Conservation (phyloP, 1,140 invertebrate species). For the Drosophila kepulauana region DNA sequence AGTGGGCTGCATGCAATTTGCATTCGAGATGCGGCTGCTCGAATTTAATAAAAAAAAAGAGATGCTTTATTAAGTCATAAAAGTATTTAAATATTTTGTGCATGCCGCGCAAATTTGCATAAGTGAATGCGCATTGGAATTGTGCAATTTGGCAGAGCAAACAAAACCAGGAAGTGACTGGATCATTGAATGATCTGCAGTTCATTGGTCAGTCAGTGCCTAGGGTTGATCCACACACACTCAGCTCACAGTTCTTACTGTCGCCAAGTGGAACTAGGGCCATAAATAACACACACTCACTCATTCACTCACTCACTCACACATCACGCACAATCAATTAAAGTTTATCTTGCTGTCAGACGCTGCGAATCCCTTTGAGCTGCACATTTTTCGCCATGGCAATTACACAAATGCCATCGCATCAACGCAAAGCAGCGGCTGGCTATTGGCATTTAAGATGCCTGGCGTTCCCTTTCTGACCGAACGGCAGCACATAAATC, state of each 20-base stretch:
- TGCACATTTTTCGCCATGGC: slow-evolving; percentile 49
- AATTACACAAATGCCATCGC: slow-evolving; percentile 74
- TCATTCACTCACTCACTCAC: slow-evolving; percentile 19
- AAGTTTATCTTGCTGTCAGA: slow-evolving; percentile 68
- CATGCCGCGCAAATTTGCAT: slow-evolving; percentile 63
- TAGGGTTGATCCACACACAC: slow-evolving; percentile 13
- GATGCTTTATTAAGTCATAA: slow-evolving; percentile 83
- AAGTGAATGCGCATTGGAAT: slow-evolving; percentile 79
- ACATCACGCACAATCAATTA: slow-evolving; percentile 78
- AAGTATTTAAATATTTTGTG: slow-evolving; percentile 78
- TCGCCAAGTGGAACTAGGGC: slow-evolving; percentile 16
- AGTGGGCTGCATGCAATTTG: slow-evolving; percentile 71
- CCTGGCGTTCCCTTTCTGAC: slow-evolving; percentile 48
- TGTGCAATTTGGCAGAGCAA: slow-evolving; percentile 64
- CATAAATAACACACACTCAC: slow-evolving; percentile 39
- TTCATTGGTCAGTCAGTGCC: slow-evolving; percentile 32
- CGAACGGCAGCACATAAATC: slow-evolving; percentile 59
- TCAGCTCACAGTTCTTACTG: background rate
- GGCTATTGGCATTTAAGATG: slow-evolving; percentile 70
- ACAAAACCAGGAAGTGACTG: slow-evolving; percentile 71
- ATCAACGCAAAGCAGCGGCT: slow-evolving; percentile 52
- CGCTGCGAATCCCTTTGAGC: slow-evolving; percentile 42
- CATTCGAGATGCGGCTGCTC: slow-evolving; percentile 74
- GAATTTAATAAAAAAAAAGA: slow-evolving; percentile 75
- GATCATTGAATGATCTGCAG: slow-evolving; percentile 1